These are phyloP conservation scores for Parazoanthus darwini DNA, from an alignment of 92 coral and sea anemone genomes.

Conservation along the genomic window DNA sequence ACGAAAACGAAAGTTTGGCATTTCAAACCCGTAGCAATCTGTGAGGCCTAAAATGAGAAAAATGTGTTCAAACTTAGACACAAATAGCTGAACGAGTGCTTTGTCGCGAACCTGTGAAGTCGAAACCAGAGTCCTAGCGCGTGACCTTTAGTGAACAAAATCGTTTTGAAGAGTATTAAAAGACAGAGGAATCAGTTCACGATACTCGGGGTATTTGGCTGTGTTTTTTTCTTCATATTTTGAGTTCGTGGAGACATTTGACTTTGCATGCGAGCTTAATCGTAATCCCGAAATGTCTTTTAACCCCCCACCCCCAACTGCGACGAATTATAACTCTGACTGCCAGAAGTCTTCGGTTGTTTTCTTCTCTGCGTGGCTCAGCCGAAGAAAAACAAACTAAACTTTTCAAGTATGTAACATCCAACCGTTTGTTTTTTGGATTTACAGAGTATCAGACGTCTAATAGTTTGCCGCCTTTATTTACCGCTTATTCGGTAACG, in stretches of 20 bases:
- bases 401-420: not conserved
- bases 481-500: not conserved
- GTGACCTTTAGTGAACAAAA: not conserved
- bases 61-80: not conserved
- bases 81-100: not conserved
- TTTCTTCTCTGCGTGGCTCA: constrained; percentile 23
- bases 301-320: not conserved
- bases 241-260: not conserved
- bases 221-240: not conserved
- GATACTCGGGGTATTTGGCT: not conserved
- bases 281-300: not conserved
- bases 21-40: not conserved
- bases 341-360: not conserved
- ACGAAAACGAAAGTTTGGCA: not conserved
- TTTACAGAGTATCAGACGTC: not conserved
- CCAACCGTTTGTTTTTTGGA: not conserved
- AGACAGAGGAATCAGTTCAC: not conserved
- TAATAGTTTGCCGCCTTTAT: not conserved
- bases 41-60: not conserved
- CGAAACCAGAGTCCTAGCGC: not conserved
- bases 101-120: not conserved
- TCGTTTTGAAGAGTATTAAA: not conserved
- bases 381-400: not conserved
- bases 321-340: not conserved
- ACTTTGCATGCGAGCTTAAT: not conserved